Percentiles rank a stretch among this genome's conserved stretches.
These are phyloP conservation scores for Eudyptes chrysolophus DNA, from an alignment of 2,113 vertebrate species.

Conservation along the genomic window DNA sequence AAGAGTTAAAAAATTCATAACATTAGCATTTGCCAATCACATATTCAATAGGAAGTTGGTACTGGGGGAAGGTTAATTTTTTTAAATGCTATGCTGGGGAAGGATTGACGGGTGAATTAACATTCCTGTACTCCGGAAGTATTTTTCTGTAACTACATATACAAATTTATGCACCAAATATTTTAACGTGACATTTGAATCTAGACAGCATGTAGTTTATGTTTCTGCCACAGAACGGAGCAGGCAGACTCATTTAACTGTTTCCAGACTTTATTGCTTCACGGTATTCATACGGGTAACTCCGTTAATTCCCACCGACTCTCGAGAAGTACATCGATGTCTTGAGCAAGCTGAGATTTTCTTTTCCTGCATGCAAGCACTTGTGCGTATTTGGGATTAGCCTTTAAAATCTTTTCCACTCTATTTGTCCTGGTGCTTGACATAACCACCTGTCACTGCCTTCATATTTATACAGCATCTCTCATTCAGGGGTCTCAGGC, in stretches of 20 bases:
- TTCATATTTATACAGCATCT: background rate
- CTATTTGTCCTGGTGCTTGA: background rate
- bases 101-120: background rate
- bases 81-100: background rate
- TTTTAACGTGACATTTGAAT: background rate
- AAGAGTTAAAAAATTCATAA: background rate
- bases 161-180: background rate
- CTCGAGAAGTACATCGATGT: background rate
- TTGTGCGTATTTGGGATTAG: background rate
- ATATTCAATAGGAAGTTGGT: background rate
- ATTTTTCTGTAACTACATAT: background rate
- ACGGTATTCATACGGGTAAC: background rate
- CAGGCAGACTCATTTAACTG: background rate
- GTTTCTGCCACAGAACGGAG: background rate
- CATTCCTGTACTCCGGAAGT: background rate
- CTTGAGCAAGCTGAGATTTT: background rate
- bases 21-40: background rate
- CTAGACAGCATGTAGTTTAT: background rate
- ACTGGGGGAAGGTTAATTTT: background rate
- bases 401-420: background rate
- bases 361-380: fast-evolving
- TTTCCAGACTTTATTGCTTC: background rate
- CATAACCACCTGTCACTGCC: background rate
- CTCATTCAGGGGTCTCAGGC: background rate
- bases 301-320: background rate